phyloP scores from a whole-genome alignment of 2,888 invertebrate species.

The Uropetala carovei region DNA sequence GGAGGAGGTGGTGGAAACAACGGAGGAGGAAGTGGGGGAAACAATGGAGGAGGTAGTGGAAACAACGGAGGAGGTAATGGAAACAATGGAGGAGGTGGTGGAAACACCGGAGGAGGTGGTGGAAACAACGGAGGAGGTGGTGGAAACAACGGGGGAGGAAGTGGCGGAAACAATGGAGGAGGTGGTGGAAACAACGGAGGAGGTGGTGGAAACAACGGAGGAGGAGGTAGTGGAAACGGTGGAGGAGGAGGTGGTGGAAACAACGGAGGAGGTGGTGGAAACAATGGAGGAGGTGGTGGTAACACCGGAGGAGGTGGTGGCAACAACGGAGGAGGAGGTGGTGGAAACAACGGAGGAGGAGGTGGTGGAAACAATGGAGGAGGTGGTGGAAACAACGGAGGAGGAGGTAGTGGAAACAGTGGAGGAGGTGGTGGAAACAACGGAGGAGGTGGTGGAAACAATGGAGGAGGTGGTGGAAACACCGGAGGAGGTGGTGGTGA shows the following conservation, averaged over 20 bases:
- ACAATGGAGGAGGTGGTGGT: not conserved
- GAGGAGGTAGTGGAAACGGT: not conserved
- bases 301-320: not conserved
- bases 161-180: not conserved
- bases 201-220: not conserved
- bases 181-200: not conserved
- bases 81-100: not conserved
- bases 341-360: not conserved
- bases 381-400: not conserved
- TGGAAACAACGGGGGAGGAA: not conserved
- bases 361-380: not conserved
- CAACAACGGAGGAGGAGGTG: not conserved
- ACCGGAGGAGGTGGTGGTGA: not conserved
- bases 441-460: not conserved
- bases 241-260: not conserved
- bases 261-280: not conserved
- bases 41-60: not conserved
- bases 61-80: not conserved
- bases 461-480: not conserved
- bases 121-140: not conserved
- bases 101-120: not conserved
- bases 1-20: not conserved
- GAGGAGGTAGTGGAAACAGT: not conserved
- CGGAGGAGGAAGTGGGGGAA: not conserved
- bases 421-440: not conserved